Percentiles rank a stretch among this genome's conserved stretches.
These are phyloP conservation scores for Athene noctua DNA, from an alignment of 2,113 vertebrate genomes.

Conservation along the genomic window DNA sequence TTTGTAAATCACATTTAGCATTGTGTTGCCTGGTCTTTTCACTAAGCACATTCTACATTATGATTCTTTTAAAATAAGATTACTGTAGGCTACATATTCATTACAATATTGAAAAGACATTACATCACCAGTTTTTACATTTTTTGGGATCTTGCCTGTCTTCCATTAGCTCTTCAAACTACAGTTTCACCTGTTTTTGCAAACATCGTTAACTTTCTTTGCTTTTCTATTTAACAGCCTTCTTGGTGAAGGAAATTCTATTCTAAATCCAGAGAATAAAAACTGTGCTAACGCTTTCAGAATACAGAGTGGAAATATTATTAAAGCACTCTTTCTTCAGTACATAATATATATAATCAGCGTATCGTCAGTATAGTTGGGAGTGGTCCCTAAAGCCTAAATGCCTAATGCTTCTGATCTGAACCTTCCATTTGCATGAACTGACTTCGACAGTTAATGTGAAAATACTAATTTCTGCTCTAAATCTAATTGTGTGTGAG, in stretches of 20 bases:
- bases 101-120: not conserved
- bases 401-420: not conserved
- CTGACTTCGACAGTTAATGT: not conserved
- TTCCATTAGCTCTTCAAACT: not conserved
- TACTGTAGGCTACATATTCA: not conserved
- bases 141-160: not conserved
- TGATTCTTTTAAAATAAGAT: not conserved
- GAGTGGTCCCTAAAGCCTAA: not conserved
- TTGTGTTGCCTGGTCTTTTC: not conserved
- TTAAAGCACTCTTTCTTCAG: not conserved
- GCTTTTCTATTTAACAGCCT: not conserved
- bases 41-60: not conserved
- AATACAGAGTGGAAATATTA: not conserved
- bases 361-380: not conserved
- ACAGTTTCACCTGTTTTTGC: not conserved
- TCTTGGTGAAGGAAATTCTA: not conserved
- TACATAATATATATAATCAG: accelerated
- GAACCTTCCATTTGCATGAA: not conserved
- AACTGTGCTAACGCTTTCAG: not conserved
- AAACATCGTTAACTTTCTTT: not conserved
- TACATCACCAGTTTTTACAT: not conserved
- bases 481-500: not conserved
- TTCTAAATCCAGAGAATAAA: not conserved
- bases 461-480: not conserved
- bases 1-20: not conserved